phyloP scores from a whole-genome alignment of 2,113 vertebrate genomes.

The Apteryx mantelli region DNA sequence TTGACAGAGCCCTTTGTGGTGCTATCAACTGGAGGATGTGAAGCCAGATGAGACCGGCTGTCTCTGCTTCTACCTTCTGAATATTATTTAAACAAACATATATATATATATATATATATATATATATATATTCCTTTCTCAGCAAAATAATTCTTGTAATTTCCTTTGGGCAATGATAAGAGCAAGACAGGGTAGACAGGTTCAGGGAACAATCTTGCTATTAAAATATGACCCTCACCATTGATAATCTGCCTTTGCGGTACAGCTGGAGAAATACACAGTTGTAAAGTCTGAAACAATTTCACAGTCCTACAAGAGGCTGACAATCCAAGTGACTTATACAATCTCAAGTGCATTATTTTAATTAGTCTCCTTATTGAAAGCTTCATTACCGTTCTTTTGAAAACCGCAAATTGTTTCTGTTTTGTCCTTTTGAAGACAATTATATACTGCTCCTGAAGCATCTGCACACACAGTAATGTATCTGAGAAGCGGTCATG shows the following conservation, averaged over 20 bases:
- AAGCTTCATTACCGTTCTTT: neutral
- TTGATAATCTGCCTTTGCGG: neutral
- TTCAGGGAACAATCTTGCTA: neutral
- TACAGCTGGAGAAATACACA: neutral
- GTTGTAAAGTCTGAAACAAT: neutral
- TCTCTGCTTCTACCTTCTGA: neutral
- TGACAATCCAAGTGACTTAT: neutral
- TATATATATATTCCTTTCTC: conserved; percentile 6
- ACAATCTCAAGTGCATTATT: neutral
- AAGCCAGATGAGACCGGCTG: neutral
- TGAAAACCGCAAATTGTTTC: neutral
- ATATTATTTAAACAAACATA: conserved; percentile 11
- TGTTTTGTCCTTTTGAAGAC: neutral
- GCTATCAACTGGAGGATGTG: neutral
- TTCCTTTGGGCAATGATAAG: conserved; percentile 21
- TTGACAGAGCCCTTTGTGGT: neutral
- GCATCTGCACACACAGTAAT: neutral
- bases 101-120: neutral
- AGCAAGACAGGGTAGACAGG: neutral
- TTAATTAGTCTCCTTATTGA: neutral
- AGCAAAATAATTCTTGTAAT: conserved; percentile 24
- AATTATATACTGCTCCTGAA: neutral
- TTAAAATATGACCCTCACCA: neutral
- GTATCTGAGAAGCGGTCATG: neutral
- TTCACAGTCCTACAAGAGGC: neutral